A percentile compares a stretch with the other conserved stretches of the same genome.
These are phyloP conservation scores for Tamias sibiricus DNA, from an alignment of 2,113 vertebrate genomes.

Conservation along the genomic window DNA sequence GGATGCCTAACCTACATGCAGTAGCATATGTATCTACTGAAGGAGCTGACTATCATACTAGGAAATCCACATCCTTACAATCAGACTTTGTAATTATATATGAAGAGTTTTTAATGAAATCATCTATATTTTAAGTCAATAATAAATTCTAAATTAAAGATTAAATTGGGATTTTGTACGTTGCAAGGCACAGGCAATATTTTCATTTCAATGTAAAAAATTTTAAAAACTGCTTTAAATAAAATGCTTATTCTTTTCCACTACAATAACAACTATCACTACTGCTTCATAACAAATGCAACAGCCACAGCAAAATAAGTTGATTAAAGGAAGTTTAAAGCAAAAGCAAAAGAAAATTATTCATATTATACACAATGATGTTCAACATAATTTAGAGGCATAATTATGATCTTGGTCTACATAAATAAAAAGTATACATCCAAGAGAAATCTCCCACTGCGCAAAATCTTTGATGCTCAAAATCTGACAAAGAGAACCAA, in stretches of 20 bases:
- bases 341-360: not conserved
- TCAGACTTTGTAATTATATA: not conserved
- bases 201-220: conserved; percentile 14
- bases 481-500: not conserved
- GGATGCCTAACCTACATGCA: fast-evolving
- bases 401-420: not conserved
- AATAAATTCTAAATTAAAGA: not conserved
- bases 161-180: not conserved
- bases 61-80: not conserved
- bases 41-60: not conserved
- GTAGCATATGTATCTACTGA: fast-evolving
- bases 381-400: not conserved
- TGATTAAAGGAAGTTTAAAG: not conserved
- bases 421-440: not conserved
- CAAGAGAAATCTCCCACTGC: not conserved
- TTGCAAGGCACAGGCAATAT: not conserved
- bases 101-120: not conserved
- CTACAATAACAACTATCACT: not conserved
- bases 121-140: not conserved
- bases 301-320: not conserved
- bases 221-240: not conserved
- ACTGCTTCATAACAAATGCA: not conserved
- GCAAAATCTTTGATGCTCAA: not conserved
- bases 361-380: not conserved
- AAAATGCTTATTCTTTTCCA: not conserved